Base-by-base conservation (phyloP, 1,140 invertebrate genomes). In the Drosophila pachea region DNA sequence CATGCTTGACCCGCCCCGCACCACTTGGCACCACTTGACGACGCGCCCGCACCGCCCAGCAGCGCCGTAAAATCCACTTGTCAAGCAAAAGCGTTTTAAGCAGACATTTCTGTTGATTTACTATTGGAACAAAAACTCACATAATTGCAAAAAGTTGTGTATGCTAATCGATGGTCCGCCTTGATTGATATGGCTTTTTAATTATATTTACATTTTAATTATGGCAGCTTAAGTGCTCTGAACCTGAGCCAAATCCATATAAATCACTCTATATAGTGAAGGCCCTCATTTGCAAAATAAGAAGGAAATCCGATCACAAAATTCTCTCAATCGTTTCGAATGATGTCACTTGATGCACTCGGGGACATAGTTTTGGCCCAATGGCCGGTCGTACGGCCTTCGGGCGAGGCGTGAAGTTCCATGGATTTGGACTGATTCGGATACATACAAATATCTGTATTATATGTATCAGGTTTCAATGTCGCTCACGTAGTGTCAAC, bases 51-150 rank as follows among this genome's bases (percentile, higher is more conserved):
- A 22, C 22, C 22, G 22, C 22, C 22, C 22, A 22, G 22, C 22
- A 22, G 22, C 22, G 1, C 47, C 56, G 53, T 56, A 54, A 83
- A 67, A 55, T 73, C 78, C 73, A 78, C 72, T 84, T 83, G 78
- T 83, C 78, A 84, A 78, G 56, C 75, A 60, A 53, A 68, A 66
- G 75, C 63, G 78, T 68, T 84, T 64, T 68, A 49, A 70, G 29
- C 68, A 84, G 79, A 84, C 79, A 84, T 75, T 68, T 84, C 79
- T 83, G 79, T 84, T 83, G 79, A 83, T 84, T 78, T 83, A 83
- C 68, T 70, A 73, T 83, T 67, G 64, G 62, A 82, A 61, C 71
- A 61, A 50, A 47, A 47, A 70, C 45, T 43, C 40, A 70, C 56
- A 82, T 82, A 83, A 83, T 83, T 67, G 79, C 59, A 84, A 83